Conservation (phyloP, 2,113 vertebrate species). For the Perca schrenkii region DNA sequence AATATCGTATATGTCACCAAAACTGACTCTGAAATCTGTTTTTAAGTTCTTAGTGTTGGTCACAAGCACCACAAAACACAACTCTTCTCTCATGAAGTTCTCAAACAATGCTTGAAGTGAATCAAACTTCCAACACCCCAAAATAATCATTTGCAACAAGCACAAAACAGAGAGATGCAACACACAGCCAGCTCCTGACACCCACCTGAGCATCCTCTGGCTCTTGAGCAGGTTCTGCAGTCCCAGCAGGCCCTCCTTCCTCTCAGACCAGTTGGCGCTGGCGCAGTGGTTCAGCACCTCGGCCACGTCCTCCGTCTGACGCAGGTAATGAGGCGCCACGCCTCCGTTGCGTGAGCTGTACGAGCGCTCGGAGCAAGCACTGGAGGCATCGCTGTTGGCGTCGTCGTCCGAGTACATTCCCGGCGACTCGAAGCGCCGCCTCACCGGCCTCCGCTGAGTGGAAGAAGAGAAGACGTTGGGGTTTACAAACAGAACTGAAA, state of each 20-base stretch:
- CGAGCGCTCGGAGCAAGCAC: slow-evolving; percentile 93
- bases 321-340: slow-evolving; percentile 87
- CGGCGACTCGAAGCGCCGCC: slow-evolving; percentile 90
- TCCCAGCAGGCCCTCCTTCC: slow-evolving; percentile 92
- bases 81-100: too few relatives aligned
- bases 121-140: too few relatives aligned
- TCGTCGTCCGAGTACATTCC: slow-evolving; percentile 94
- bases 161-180: too few relatives aligned
- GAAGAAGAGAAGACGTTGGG: not conserved
- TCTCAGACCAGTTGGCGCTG: slow-evolving; percentile 94
- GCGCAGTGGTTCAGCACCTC: slow-evolving; percentile 94
- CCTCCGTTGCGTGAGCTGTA: slow-evolving; percentile 92
- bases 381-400: slow-evolving; percentile 94
- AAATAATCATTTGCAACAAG: too few relatives aligned
- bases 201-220: slow-evolving; percentile 91
- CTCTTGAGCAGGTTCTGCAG: slow-evolving; percentile 91
- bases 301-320: slow-evolving; percentile 93
- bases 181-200: too few relatives aligned
- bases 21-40: too few relatives aligned
- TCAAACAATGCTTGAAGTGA: too few relatives aligned
- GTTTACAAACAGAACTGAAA: not conserved
- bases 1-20: too few relatives aligned
- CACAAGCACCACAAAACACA: too few relatives aligned
- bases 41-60: too few relatives aligned
- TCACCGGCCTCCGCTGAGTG: slow-evolving; percentile 88